Evolutionary conservation across 2,888 invertebrate species (phyloP).

Genomic region (Hyalella azteca): DNA sequence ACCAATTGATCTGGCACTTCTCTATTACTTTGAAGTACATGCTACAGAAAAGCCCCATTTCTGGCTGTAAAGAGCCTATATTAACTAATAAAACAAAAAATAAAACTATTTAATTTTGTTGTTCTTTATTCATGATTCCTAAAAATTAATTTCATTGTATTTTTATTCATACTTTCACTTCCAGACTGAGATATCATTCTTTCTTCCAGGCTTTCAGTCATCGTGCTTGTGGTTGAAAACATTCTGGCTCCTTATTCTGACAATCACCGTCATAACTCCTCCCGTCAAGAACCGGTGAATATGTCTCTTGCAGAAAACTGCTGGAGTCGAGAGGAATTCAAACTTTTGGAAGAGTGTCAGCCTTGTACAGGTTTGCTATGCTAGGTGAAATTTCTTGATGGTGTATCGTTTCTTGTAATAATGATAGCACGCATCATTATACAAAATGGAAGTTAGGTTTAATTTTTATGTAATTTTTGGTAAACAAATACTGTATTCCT

Average conservation of each 20-base stretch:
- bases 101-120: too few relatives aligned
- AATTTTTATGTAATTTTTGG: not conserved
- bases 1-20: too few relatives aligned
- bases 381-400: not conserved
- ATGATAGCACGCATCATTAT: too few relatives aligned
- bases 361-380: constrained; percentile 44
- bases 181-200: not conserved
- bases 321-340: constrained; percentile 43
- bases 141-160: too few relatives aligned
- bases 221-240: constrained; percentile 50
- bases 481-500: not conserved
- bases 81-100: too few relatives aligned
- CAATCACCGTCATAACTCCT: constrained; percentile 44
- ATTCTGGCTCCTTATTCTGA: constrained; percentile 45
- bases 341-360: constrained; percentile 48
- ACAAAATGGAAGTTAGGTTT: too few relatives aligned
- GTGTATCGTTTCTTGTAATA: too few relatives aligned
- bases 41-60: too few relatives aligned
- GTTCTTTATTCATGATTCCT: too few relatives aligned
- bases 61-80: too few relatives aligned
- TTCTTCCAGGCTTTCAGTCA: constrained; percentile 41
- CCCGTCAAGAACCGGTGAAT: constrained; percentile 34
- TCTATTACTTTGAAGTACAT: too few relatives aligned
- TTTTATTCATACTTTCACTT: too few relatives aligned
- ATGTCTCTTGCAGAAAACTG: constrained; percentile 40